Percentiles rank a stretch among this genome's conserved stretches.
These are phyloP conservation scores for Carcharodon carcharias DNA, from an alignment of 2,797 vertebrate genomes.

Conservation along the genomic window DNA sequence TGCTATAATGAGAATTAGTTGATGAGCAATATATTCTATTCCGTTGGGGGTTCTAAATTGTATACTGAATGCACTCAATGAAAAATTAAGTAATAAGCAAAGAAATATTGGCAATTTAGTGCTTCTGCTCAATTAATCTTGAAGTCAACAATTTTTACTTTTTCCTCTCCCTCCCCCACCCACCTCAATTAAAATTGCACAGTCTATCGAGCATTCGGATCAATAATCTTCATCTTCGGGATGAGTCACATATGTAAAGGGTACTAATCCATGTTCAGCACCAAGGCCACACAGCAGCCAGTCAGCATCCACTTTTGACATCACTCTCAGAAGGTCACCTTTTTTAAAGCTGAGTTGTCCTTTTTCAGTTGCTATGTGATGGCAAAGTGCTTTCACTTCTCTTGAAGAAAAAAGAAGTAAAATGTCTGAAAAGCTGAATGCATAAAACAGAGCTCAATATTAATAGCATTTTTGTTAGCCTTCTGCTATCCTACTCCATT, in stretches of 20 bases:
- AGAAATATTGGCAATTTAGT: conserved; percentile 31
- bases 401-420: conserved; percentile 53
- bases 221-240: conserved; percentile 48
- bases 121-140: conserved; percentile 20
- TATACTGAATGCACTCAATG: background rate
- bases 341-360: conserved; percentile 89
- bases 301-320: conserved; percentile 70
- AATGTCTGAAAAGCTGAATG: conserved; percentile 16
- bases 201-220: background rate
- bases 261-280: conserved; percentile 70
- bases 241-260: conserved; percentile 81
- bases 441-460: background rate
- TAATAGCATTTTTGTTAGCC: background rate
- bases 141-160: conserved; percentile 25
- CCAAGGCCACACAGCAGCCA: conserved; percentile 78
- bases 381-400: conserved; percentile 77
- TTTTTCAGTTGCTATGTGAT: conserved; percentile 77
- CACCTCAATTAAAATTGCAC: conserved; percentile 40
- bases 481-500: background rate
- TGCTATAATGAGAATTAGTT: conserved; percentile 15
- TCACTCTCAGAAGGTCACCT: conserved; percentile 72
- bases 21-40: conserved; percentile 23
- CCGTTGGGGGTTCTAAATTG: conserved; percentile 2
- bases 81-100: conserved; percentile 30
- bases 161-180: background rate